phyloP scores from a whole-genome alignment of 2,113 vertebrate genomes.

The Mirza zaza region DNA sequence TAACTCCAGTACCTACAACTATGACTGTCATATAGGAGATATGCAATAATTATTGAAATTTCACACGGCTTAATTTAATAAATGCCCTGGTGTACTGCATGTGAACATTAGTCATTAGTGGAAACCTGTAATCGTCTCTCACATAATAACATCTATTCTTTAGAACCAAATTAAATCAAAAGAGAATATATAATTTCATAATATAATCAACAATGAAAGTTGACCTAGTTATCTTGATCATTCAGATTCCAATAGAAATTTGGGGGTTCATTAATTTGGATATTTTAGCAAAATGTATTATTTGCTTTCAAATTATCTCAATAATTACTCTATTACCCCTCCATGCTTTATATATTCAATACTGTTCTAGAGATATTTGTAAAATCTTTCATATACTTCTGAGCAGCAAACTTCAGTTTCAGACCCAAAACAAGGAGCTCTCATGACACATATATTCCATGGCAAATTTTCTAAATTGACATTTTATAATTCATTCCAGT shows the following conservation, averaged over 20 bases:
- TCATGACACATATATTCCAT: neutral
- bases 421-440: neutral
- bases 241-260: neutral
- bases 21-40: neutral
- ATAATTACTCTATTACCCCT: neutral
- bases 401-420: neutral
- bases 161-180: slow-evolving; percentile 26
- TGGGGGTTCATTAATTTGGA: neutral
- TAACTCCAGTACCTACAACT: neutral
- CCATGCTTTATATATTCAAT: neutral
- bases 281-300: slow-evolving; percentile 20
- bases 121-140: neutral
- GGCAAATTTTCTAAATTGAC: neutral
- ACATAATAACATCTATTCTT: neutral
- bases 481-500: slow-evolving; percentile 29
- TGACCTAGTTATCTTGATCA: slow-evolving; percentile 14
- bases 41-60: neutral
- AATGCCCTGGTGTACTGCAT: neutral
- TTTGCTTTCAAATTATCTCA: slow-evolving; percentile 8
- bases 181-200: neutral
- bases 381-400: slow-evolving; percentile 37
- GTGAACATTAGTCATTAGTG: neutral
- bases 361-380: neutral
- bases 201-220: neutral
- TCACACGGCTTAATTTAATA: neutral